These are phyloP conservation scores for Hydrocynus forskahlii DNA, from an alignment of 2,797 vertebrate genomes.

Conservation along the genomic window DNA sequence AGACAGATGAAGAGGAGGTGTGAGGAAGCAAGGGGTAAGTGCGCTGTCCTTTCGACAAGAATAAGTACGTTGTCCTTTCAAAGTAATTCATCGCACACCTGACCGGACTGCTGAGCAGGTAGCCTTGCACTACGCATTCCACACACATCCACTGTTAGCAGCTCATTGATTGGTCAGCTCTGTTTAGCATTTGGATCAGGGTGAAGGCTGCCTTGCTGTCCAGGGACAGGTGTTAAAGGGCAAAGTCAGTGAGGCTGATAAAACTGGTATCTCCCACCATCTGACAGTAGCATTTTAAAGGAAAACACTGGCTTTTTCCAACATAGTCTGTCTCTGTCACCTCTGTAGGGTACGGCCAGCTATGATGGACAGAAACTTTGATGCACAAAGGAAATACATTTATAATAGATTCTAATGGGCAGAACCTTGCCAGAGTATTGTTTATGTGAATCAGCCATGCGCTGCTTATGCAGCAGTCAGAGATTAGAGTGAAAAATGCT, in stretches of 20 bases:
- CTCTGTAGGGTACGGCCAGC: not conserved
- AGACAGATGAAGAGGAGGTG: not conserved
- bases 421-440: too few relatives aligned
- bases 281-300: not conserved
- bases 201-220: not conserved
- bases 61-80: constrained; percentile 17
- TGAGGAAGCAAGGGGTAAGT: not conserved
- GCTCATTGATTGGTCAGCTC: constrained; percentile 20
- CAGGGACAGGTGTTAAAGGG: constrained; percentile 1
- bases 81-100: constrained; percentile 2
- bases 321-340: not conserved
- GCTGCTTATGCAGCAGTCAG: too few relatives aligned
- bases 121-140: not conserved
- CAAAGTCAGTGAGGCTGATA: constrained; percentile 1
- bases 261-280: not conserved
- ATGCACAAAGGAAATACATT: not conserved
- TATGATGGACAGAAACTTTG: not conserved
- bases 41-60: constrained; percentile 1
- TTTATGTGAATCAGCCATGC: too few relatives aligned
- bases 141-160: not conserved
- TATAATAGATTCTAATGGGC: too few relatives aligned
- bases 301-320: not conserved
- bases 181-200: constrained; percentile 12
- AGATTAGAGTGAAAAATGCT: too few relatives aligned
- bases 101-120: not conserved